Evolutionary conservation across 2,888 invertebrate species (phyloP).

Genomic region (Drosophila pseudotakahashii): DNA sequence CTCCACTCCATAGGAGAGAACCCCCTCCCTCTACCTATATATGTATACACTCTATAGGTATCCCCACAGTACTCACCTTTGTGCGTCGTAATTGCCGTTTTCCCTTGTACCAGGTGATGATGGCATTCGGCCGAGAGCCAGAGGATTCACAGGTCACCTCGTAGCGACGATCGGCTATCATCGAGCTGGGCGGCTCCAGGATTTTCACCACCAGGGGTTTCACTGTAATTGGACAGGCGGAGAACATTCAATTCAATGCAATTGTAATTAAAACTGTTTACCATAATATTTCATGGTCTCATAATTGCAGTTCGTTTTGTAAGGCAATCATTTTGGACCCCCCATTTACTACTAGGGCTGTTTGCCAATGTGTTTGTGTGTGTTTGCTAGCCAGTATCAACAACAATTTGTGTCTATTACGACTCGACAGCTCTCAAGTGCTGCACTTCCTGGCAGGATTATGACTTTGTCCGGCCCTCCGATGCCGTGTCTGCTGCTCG

Average conservation of each 20-base stretch:
- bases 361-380: neutral
- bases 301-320: constrained; percentile 47
- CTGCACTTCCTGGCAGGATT: constrained; percentile 45
- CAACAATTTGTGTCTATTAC: constrained; percentile 52
- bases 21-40: constrained; percentile 4
- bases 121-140: constrained; percentile 93
- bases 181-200: constrained; percentile 88
- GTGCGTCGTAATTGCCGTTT: constrained; percentile 92
- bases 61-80: constrained; percentile 86
- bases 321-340: constrained; percentile 33
- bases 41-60: neutral
- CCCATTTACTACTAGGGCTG: constrained; percentile 13
- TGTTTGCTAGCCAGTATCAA: constrained; percentile 24
- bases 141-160: constrained; percentile 93
- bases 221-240: constrained; percentile 85
- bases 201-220: constrained; percentile 93
- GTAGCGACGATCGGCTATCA: constrained; percentile 93
- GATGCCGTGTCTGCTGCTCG: constrained; percentile 45
- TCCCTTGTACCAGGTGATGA: constrained; percentile 95
- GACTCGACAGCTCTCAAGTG: constrained; percentile 48
- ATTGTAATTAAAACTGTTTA: constrained; percentile 51
- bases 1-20: constrained; percentile 14
- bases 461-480: constrained; percentile 40
- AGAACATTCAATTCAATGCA: constrained; percentile 45
- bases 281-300: constrained; percentile 46